phyloP scores from a whole-genome alignment of 2,797 vertebrate genomes.

The Etheostoma nigrum region DNA sequence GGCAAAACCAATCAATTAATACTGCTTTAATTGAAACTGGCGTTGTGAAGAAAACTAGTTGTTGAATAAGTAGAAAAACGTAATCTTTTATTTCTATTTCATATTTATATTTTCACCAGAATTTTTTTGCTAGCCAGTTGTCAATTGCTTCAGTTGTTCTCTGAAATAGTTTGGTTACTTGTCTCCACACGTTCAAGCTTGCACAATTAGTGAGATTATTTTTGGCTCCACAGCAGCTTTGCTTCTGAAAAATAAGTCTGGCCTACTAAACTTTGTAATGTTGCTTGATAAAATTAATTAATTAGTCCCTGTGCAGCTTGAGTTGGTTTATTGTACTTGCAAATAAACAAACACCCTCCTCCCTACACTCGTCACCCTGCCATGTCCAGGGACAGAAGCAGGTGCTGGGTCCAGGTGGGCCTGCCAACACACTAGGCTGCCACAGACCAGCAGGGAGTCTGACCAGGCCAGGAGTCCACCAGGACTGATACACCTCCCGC shows the following conservation, averaged over 20 bases:
- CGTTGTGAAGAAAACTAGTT: background rate
- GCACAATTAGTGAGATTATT: background rate
- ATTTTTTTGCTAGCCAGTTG: background rate
- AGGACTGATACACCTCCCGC: constrained; percentile 9
- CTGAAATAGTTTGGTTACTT: background rate
- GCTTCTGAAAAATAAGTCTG: background rate
- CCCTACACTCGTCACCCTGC: background rate
- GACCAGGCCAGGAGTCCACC: constrained; percentile 27
- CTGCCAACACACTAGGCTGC: constrained; percentile 38
- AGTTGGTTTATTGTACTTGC: constrained; percentile 29
- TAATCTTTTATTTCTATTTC: background rate
- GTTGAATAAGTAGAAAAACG: background rate
- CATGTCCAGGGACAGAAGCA: constrained; percentile 45
- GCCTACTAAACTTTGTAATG: background rate
- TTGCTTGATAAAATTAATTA: background rate
- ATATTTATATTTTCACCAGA: background rate
- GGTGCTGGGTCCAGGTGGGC: constrained; percentile 65
- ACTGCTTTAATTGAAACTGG: background rate
- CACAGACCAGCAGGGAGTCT: constrained; percentile 23
- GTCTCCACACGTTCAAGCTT: background rate
- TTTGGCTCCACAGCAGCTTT: background rate
- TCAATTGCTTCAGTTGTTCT: background rate
- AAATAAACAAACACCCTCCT: constrained; percentile 36
- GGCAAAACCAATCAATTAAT: background rate
- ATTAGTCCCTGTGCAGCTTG: background rate